Evolutionary conservation across 2,888 invertebrate genomes (phyloP), one percentile per base, ranked within the genome.

Genomic region (Rapana venosa): DNA sequence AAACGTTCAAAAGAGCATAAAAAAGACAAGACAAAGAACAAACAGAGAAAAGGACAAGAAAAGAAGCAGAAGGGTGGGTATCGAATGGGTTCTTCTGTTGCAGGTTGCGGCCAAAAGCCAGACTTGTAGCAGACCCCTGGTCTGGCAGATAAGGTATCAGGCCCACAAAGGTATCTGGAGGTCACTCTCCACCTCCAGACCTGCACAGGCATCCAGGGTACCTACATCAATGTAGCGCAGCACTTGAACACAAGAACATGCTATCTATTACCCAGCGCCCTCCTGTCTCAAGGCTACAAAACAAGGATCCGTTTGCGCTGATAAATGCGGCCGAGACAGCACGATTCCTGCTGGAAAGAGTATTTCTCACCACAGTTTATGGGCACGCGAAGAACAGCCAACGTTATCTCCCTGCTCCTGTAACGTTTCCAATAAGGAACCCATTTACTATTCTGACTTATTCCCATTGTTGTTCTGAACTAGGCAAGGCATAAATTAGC

Each of bases 131-230:
- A 79, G 35, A 13, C 79, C 32, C 35, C 5, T 32, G 13, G 79
- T 79, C 79, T 79, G 79, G 32, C 79, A 79, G 79, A 79, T 79
- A 79, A 79, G 79, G 13, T 79, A 79, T 79, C 79, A 79, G 22
- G 20, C 79, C 1, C 79, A 79, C 79, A 79, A 32, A 79, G 79
- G 79, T 35, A 79, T 32, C 79, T 79, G 79, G 35, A 35, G 79
- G 79, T 35, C 79, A 79, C 17, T 74, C 74, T n/a, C 11, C 74
- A 74, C 20, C 61, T 15, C 61, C 61, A 61, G 61, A 61, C 61
- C 15, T 61, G 61, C 61, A 20, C 61, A 61, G 61, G 74, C 74
- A 74, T 74, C 30, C 74, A 22, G 22, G 11, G 30, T 26, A 22
- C 30, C 74, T n/a, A n/a, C n/a, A 22, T n/a, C 74, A 22, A 13